Evolutionary conservation across 2,888 invertebrate genomes (phyloP).

Genomic region (Fabriciana adippe): DNA sequence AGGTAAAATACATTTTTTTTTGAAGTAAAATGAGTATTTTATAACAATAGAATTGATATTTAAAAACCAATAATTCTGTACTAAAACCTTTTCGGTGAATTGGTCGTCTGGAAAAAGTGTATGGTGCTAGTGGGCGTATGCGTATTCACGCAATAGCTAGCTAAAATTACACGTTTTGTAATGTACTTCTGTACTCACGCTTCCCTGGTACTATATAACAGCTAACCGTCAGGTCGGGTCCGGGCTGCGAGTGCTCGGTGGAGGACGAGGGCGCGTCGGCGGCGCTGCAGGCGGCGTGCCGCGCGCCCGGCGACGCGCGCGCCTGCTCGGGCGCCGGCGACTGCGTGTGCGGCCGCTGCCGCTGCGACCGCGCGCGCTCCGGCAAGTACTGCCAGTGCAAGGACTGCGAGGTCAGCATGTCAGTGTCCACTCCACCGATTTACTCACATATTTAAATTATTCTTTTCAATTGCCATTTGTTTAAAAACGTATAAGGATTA

Average conservation of each 20-base stretch:
- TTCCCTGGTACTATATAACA: background rate
- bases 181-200: too few relatives aligned
- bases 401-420: constrained; percentile 79
- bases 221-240: constrained; percentile 71
- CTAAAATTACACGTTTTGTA: too few relatives aligned
- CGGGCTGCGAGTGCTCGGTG: constrained; percentile 78
- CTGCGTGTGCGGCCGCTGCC: constrained; percentile 89
- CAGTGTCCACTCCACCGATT: constrained; percentile 46
- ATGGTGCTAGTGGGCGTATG: too few relatives aligned
- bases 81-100: too few relatives aligned
- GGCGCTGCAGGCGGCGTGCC: constrained; percentile 60
- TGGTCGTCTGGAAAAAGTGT: too few relatives aligned
- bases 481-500: too few relatives aligned
- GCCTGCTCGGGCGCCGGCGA: constrained; percentile 87
- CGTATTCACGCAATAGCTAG: too few relatives aligned
- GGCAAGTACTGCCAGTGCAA: constrained; percentile 85
- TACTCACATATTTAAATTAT: too few relatives aligned
- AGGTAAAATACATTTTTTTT: background rate
- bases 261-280: constrained; percentile 70
- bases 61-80: too few relatives aligned
- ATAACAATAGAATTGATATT: too few relatives aligned
- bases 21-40: too few relatives aligned
- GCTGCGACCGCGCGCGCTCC: constrained; percentile 83
- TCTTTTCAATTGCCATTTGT: too few relatives aligned
- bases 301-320: constrained; percentile 63